Conservation (phyloP, 1,140 invertebrate species). For the Eulimnadia texana region DNA sequence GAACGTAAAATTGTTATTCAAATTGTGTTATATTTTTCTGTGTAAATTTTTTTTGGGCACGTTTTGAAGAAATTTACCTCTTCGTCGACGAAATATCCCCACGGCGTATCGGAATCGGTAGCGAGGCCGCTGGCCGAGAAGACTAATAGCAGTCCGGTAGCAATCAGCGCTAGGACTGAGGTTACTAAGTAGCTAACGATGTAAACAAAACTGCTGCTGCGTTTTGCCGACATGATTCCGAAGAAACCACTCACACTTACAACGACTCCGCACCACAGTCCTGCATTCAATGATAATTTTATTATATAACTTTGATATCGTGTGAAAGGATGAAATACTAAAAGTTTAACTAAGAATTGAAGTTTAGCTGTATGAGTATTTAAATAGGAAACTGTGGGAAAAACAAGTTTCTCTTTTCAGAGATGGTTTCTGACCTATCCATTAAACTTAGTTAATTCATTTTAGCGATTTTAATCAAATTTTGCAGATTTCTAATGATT, state of each 20-base stretch:
- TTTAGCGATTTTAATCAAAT: no score
- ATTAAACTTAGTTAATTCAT: no score
- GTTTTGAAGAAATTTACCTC: slow-evolving; percentile 17
- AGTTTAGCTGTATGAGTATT: no score
- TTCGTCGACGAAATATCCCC: slow-evolving; percentile 21
- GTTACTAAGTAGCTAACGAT: slow-evolving; percentile 20
- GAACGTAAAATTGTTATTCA: not conserved
- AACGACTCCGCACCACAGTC: slow-evolving; percentile 21
- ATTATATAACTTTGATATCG: no score
- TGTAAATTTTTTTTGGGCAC: no score
- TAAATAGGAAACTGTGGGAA: no score
- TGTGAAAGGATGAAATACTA: no score
- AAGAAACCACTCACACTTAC: slow-evolving; percentile 20
- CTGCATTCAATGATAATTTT: slow-evolving; percentile 12
- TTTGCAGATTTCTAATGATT: no score
- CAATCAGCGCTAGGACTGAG: slow-evolving; percentile 19
- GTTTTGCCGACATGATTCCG: slow-evolving; percentile 19
- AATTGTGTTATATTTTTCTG: no score
- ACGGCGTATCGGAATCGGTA: slow-evolving; percentile 20
- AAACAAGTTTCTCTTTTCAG: no score
- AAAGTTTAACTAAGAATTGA: no score
- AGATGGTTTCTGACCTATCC: no score
- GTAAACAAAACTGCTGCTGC: slow-evolving; percentile 16
- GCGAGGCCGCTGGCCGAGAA: slow-evolving; percentile 23
- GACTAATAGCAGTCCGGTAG: slow-evolving; percentile 22